Evolutionary conservation across 2,113 vertebrate genomes (phyloP), one percentile per base, ranked within the genome.

Genomic region (Hypomesus transpacificus): DNA sequence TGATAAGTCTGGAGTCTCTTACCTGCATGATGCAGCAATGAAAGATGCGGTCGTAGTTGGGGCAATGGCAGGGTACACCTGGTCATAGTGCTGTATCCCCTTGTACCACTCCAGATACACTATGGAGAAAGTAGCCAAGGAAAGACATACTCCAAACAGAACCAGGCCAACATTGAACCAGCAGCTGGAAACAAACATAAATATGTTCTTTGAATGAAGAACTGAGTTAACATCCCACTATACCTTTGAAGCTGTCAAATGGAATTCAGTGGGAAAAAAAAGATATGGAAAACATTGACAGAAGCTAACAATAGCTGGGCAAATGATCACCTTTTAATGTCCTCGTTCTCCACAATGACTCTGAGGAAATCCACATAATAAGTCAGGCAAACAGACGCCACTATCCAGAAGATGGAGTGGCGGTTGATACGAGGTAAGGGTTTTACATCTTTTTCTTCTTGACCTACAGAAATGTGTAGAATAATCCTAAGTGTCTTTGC

Each of bases 351-450:
- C 84, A 93, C 89, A 60, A 98, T 58, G 62, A 92, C 90, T 58
- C 75, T 83, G 34, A 97, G 87, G 86, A 99, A 99, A 54, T 98
- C 95, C 14, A 93, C 85, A 16, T 98, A 98, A 80, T 98, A 97
- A 0, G 97, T 98, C 79, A 96, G 87, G 66, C 82, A 86, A 64
- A 95, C 77, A 0, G 95, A 95, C 2, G 95, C 88, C 87, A 95
- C 61, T 71, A 99, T 95, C 97, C 97, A 99, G 89, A 98, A 98
- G 3, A 95, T 79, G 4, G 94, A 94, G 84, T 99, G 97, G 71
- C 92, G 86, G 81, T 98, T 98, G 69, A 98, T 80, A 78, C 95
- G 94, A 66, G 91, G 88, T 51, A 93, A 90, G 28, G 95, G 92
- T 76, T 93, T 94, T 26, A 80, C 86, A 20, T 94, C 93, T 80